These are phyloP conservation scores for Petrocephalus schoutedeni DNA, from an alignment of 2,797 vertebrate species.

Conservation along the genomic window DNA sequence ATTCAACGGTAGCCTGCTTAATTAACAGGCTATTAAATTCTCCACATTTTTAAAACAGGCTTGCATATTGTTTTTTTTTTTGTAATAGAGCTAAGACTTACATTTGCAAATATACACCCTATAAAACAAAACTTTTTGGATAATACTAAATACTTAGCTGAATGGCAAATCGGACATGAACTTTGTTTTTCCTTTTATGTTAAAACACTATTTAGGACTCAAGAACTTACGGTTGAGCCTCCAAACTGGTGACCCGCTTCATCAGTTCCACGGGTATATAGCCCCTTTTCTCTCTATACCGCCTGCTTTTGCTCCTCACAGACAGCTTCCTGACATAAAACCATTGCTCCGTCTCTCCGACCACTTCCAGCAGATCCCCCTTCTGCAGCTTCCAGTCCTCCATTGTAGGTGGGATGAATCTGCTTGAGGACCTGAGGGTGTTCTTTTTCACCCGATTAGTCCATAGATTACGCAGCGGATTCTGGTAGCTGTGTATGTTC, in stretches of 20 bases:
- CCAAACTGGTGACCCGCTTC: slow-evolving; percentile 35
- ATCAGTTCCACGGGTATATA: slow-evolving; percentile 42
- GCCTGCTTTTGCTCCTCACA: not conserved
- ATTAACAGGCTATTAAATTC: not conserved
- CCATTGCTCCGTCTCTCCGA: slow-evolving; percentile 34
- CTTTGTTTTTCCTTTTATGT: not conserved
- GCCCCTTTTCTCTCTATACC: slow-evolving; percentile 17
- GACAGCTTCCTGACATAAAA: slow-evolving; percentile 32
- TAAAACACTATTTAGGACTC: not conserved
- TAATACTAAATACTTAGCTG: not conserved
- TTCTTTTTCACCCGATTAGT: not conserved
- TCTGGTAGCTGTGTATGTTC: not conserved
- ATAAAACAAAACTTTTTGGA: not conserved
- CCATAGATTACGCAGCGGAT: not conserved
- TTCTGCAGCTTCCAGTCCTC: slow-evolving; percentile 32
- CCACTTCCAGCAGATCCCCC: slow-evolving; percentile 43
- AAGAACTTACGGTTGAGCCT: slow-evolving; percentile 45
- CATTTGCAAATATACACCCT: not conserved
- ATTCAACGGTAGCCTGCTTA: not conserved
- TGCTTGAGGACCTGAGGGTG: slow-evolving; percentile 7
- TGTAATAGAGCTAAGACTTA: not conserved
- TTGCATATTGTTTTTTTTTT: not conserved
- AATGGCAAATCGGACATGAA: not conserved
- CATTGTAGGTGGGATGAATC: slow-evolving; percentile 24
- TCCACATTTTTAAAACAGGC: not conserved